These are phyloP conservation scores for Theristicus caerulescens DNA, from an alignment of 2,113 vertebrate genomes.

Conservation along the genomic window DNA sequence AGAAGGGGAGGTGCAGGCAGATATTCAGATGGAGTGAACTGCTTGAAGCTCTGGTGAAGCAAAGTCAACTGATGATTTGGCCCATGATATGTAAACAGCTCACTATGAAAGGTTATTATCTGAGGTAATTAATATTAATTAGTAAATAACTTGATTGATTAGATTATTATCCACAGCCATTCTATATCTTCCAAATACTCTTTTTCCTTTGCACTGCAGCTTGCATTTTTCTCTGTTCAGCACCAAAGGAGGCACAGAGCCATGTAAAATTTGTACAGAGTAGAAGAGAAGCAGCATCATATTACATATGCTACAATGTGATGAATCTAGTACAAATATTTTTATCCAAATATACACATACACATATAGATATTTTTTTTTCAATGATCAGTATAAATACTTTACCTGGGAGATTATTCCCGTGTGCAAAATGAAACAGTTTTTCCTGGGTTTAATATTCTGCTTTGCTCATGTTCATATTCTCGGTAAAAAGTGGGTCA, in stretches of 20 bases:
- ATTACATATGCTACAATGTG: constrained; percentile 61
- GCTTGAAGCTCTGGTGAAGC: not conserved
- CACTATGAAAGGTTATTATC: constrained; percentile 49
- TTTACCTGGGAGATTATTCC: constrained; percentile 82
- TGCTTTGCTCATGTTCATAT: constrained; percentile 75
- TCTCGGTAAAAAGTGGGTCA: constrained; percentile 94
- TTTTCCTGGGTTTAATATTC: constrained; percentile 16
- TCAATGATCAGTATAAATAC: constrained; percentile 80
- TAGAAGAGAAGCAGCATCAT: constrained; percentile 80
- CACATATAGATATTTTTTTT: not conserved
- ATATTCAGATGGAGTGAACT: not conserved
- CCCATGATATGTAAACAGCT: constrained; percentile 53
- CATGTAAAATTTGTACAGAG: constrained; percentile 63
- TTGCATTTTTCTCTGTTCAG: constrained; percentile 49
- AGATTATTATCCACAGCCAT: constrained; percentile 68
- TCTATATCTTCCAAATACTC: constrained; percentile 44
- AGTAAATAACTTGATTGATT: not conserved
- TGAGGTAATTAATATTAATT: constrained; percentile 74
- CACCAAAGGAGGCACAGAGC: constrained; percentile 72
- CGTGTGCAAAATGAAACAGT: constrained; percentile 84
- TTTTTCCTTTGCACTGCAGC: constrained; percentile 59
- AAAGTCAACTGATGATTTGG: constrained; percentile 33
- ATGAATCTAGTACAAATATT: constrained; percentile 76
- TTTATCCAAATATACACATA: constrained; percentile 86
- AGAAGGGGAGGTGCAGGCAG: not conserved